Percentiles rank a stretch among this genome's conserved stretches.
phyloP scores from a whole-genome alignment of 2,113 vertebrate species.

The Procavia capensis region DNA sequence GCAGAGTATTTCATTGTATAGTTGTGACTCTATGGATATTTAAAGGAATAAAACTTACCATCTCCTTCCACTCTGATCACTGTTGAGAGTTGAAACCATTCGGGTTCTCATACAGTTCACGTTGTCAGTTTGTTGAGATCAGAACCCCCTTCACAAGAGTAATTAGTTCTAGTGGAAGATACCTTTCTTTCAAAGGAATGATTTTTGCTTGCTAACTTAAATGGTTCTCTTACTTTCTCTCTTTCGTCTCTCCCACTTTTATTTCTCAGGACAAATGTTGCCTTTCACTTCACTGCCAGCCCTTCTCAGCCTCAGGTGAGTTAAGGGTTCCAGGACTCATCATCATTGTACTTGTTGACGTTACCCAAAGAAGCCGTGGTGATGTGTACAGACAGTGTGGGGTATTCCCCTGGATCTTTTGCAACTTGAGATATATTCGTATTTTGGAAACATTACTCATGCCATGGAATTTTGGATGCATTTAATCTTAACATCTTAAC shows the following conservation, averaged over 20 bases:
- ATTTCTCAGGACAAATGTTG: conserved; percentile 85
- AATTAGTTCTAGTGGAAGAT: not conserved
- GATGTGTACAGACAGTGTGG: not conserved
- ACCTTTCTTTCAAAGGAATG: not conserved
- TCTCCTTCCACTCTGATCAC: not conserved
- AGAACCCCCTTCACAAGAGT: not conserved
- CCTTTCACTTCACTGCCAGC: conserved; percentile 89
- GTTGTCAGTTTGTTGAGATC: not conserved
- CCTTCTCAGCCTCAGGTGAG: conserved; percentile 92
- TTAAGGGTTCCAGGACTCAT: not conserved
- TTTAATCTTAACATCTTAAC: conserved; percentile 21
- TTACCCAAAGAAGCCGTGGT: not conserved
- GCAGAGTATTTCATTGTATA: not conserved
- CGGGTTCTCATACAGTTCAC: not conserved
- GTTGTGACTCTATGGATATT: not conserved
- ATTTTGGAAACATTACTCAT: not conserved
- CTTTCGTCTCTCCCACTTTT: conserved; percentile 42
- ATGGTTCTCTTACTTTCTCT: not conserved
- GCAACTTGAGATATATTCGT: not conserved
- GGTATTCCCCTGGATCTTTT: not conserved
- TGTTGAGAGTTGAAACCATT: not conserved
- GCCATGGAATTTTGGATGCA: not conserved
- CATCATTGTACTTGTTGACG: not conserved
- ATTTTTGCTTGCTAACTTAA: conserved; percentile 37
- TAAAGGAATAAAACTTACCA: conserved; percentile 28